phyloP scores from a whole-genome alignment of 1,140 invertebrate genomes.

The Galendromus occidentalis region DNA sequence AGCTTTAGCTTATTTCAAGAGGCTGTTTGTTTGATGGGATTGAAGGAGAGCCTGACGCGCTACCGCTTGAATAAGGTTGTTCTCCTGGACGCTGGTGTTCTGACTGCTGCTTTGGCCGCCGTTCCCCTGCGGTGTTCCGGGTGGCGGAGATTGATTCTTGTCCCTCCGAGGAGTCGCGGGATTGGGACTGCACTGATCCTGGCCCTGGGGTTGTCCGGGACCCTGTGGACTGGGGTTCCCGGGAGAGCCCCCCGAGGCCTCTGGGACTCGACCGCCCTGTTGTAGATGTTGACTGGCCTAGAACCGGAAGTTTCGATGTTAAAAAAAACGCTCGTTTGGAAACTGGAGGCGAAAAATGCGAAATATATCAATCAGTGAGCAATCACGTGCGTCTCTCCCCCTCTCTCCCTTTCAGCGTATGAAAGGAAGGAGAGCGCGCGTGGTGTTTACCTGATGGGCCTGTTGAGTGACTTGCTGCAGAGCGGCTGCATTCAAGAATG shows the following conservation, averaged over 20 bases:
- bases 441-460: not conserved
- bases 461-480: slow-evolving; percentile 8
- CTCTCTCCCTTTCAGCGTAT: too few species aligned
- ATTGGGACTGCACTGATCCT: slow-evolving; percentile 12
- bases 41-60: slow-evolving; percentile 1
- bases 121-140: slow-evolving; percentile 4
- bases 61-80: slow-evolving; percentile 10
- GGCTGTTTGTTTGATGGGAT: slow-evolving; percentile 9
- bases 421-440: too few species aligned
- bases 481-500: slow-evolving; percentile 11
- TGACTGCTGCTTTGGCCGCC: not conserved
- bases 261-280: slow-evolving; percentile 9
- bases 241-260: slow-evolving; percentile 3
- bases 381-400: too few species aligned
- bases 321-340: too few species aligned
- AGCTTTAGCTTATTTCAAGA: slow-evolving; percentile 11
- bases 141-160: slow-evolving; percentile 5
- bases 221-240: slow-evolving; percentile 9
- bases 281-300: slow-evolving; percentile 10
- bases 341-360: too few species aligned
- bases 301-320: too few species aligned
- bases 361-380: too few species aligned
- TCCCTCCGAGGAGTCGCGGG: slow-evolving; percentile 10
- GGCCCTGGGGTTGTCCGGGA: not conserved
- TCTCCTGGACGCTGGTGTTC: slow-evolving; percentile 2